These are phyloP conservation scores for Liposcelis brunnea DNA, from an alignment of 2,888 invertebrate species.

Conservation along the genomic window DNA sequence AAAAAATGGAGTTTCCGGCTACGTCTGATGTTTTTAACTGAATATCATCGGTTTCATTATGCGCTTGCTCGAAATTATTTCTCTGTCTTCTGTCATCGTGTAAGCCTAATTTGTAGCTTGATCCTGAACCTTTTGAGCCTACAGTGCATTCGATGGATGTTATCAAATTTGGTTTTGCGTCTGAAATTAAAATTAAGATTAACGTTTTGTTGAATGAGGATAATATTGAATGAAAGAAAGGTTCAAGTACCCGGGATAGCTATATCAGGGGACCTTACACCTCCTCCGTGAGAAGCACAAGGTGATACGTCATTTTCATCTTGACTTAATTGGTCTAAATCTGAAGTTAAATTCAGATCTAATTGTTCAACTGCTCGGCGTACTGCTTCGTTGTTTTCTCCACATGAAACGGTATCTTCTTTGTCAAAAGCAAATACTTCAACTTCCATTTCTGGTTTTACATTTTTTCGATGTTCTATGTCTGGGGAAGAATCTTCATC, in stretches of 20 bases:
- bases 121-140: not conserved
- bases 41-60: conserved; percentile 11
- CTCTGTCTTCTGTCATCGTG: too few species aligned
- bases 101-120: too few species aligned
- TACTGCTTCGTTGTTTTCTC: conserved; percentile 18
- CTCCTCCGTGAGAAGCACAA: too few species aligned
- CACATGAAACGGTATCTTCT: conserved; percentile 28
- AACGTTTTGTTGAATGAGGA: too few species aligned
- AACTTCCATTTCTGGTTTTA: conserved; percentile 17
- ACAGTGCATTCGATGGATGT: not conserved
- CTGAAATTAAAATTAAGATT: not conserved
- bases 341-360: conserved; percentile 16
- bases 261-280: not conserved
- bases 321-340: too few species aligned
- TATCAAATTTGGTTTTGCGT: not conserved
- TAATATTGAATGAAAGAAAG: too few species aligned
- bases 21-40: conserved; percentile 41
- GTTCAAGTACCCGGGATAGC: conserved; percentile 18
- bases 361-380: conserved; percentile 25
- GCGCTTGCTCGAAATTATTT: too few species aligned
- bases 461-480: conserved; percentile 23
- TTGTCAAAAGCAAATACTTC: conserved; percentile 59
- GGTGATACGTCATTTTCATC: too few species aligned
- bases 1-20: conserved; percentile 73
- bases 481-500: conserved; percentile 37